These are phyloP conservation scores for Oryzias dopingdopingensis DNA, from an alignment of 2,797 vertebrate genomes.

Conservation along the genomic window DNA sequence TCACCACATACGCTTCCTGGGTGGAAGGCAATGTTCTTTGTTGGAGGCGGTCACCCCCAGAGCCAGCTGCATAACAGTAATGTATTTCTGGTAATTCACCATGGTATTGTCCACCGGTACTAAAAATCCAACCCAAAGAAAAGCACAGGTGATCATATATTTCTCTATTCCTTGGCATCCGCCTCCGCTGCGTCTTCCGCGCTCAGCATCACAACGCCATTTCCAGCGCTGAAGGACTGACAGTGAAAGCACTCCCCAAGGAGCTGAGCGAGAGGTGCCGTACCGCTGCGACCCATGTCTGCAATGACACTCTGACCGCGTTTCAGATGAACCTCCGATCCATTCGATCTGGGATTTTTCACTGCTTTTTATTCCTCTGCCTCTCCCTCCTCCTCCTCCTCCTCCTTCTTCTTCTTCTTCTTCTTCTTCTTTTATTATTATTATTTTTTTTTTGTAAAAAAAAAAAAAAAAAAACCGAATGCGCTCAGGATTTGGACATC, in stretches of 20 bases:
- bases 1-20: slow-evolving; percentile 98
- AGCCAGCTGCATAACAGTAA: slow-evolving; percentile 99
- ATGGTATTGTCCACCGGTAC: slow-evolving; percentile 91
- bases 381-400: too few species aligned
- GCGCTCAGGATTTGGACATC: slow-evolving; percentile 74
- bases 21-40: slow-evolving; percentile 95
- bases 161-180: slow-evolving; percentile 87
- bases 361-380: not conserved
- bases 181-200: slow-evolving; percentile 83
- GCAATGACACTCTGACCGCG: slow-evolving; percentile 77
- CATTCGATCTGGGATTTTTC: slow-evolving; percentile 48
- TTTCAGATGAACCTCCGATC: slow-evolving; percentile 69
- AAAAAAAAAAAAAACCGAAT: not conserved
- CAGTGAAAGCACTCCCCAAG: slow-evolving; percentile 76
- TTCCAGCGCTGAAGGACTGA: slow-evolving; percentile 80
- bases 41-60: slow-evolving; percentile 97
- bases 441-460: not conserved
- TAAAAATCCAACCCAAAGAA: slow-evolving; percentile 81
- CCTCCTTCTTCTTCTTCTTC: too few species aligned
- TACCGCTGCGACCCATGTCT: slow-evolving; percentile 78
- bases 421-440: not conserved
- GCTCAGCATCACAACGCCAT: slow-evolving; percentile 84
- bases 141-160: slow-evolving; percentile 90
- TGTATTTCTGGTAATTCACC: slow-evolving; percentile 99
- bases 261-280: slow-evolving; percentile 77